These are phyloP conservation scores for Oscheius sp. DNA, from an alignment of 2,888 invertebrate genomes.

Conservation along the genomic window DNA sequence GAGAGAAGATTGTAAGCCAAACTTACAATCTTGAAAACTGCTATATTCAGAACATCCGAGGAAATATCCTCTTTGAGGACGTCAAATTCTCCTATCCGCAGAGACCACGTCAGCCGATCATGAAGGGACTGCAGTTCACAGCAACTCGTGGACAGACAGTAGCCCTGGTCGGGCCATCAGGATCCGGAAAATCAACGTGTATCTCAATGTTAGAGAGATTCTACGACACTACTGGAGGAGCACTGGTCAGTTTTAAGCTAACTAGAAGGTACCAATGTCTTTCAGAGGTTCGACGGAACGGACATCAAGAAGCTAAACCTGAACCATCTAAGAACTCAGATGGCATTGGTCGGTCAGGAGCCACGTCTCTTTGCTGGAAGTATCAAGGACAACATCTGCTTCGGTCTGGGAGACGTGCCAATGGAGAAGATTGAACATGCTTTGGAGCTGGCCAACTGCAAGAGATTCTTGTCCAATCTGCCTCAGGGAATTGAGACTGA, in stretches of 20 bases:
- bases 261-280: not conserved
- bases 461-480: constrained; percentile 52
- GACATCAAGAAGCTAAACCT: constrained; percentile 81
- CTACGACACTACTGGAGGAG: constrained; percentile 83
- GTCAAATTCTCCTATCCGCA: constrained; percentile 74
- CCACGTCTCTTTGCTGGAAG: constrained; percentile 83
- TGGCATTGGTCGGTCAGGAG: constrained; percentile 92
- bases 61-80: constrained; percentile 72
- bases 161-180: constrained; percentile 80
- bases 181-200: constrained; percentile 89
- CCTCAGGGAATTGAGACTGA: constrained; percentile 79
- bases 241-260: constrained; percentile 77
- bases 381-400: constrained; percentile 86
- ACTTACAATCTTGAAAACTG: not conserved
- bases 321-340: constrained; percentile 81
- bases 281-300: constrained; percentile 72
- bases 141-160: constrained; percentile 72
- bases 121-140: constrained; percentile 71
- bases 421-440: constrained; percentile 58
- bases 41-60: constrained; percentile 63
- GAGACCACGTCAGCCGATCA: constrained; percentile 63
- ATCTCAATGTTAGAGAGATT: constrained; percentile 86
- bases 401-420: constrained; percentile 78
- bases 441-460: constrained; percentile 57
- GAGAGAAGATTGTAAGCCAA: constrained; percentile 39